Evolutionary conservation across 2,113 vertebrate species (phyloP), one percentile per base, ranked within the genome.

Genomic region (Alethe diademata): DNA sequence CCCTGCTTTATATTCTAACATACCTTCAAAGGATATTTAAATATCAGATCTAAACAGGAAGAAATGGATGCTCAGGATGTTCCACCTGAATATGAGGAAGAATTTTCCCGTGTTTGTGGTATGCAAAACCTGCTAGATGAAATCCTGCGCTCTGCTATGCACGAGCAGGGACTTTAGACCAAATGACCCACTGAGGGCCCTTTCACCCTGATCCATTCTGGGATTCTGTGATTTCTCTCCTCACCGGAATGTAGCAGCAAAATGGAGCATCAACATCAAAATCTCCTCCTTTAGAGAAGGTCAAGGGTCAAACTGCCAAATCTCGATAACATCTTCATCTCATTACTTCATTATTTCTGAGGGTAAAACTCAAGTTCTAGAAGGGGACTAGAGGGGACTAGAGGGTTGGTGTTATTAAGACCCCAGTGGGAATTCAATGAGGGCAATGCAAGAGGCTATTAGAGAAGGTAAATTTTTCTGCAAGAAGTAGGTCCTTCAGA

Each of bases 141-240:
- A 66, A 33, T 36, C 11, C 11, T 58, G 25, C 18, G 4, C 31
- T 31, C 33, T 50, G 11, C 16, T 17, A 58, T 58, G 36, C 40
- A 14, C 40, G 25, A 50, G 36, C 17, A 42, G 36, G 19, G 17
- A 26, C 0, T 0, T 36, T 26, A 22, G 31, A 58, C 7, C 61
- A 50, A 20, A 31, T 36, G 20, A 58, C 25, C 10, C 7, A 11
- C 5, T 35, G 25, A 23, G 38, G 25, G 9, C 7, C 8, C 20
- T 51, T 67, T 9, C 25, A 26, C 4, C 25, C 28, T 20, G 14
- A 76, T 14, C 25, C 12, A 40, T 29, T 35, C 19, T 0, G 0
- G 25, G 16, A 67, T 36, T 43, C 20, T 31, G 8, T 50, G 20
- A 67, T 38, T 73, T 47, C 28, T 69, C 24, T 51, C 9, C 19